Evolutionary conservation across 2,888 invertebrate species (phyloP), one percentile per base, ranked within the genome.

Genomic region (Alcis repandata): DNA sequence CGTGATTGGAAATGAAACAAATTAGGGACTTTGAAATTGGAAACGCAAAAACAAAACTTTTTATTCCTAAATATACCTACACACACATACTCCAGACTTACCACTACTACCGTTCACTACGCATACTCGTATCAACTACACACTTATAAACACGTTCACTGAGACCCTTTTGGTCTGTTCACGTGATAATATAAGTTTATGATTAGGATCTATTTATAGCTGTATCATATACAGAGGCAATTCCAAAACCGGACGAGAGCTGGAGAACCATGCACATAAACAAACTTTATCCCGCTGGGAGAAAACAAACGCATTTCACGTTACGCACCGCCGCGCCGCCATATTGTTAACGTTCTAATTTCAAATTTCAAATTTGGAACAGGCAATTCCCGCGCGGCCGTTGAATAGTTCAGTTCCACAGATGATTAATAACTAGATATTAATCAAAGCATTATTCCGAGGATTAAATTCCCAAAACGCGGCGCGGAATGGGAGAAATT

Each of bases 351-450:
- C 83, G 80, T 83, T 85, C 85, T 85, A 85, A 89, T 87, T 89
- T 84, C 79, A 79, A 86, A 87, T 84, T 87, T 84, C 81, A 79
- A 84, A 87, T 86, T 85, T 79, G 80, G 78, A 80, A 84, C 85
- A 80, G 83, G 81, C 80, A 84, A 86, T 86, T 86, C 90, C 85
- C 87, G 66, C 65, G 80, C 75, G 86, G 78, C 83, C 83, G 80
- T 80, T 87, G 88, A 88, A 91, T 89, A 90, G 89, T 89, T 86
- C 83, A 80, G 85, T 79, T 80, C 78, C 80, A 79, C 84, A 80
- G 81, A 87, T 89, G 89, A 89, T 87, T 88, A 87, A 87, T 87
- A 84, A 79, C 84, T 79, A 79, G 84, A 79, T 88, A 89, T 88
- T 89, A 89, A 88, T 88, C 88, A 89, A 80, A 81, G 82, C 83